A percentile compares a stretch with the other conserved stretches of the same genome.
Conservation (phyloP, 1,140 invertebrate genomes). For the Diprion similis region DNA sequence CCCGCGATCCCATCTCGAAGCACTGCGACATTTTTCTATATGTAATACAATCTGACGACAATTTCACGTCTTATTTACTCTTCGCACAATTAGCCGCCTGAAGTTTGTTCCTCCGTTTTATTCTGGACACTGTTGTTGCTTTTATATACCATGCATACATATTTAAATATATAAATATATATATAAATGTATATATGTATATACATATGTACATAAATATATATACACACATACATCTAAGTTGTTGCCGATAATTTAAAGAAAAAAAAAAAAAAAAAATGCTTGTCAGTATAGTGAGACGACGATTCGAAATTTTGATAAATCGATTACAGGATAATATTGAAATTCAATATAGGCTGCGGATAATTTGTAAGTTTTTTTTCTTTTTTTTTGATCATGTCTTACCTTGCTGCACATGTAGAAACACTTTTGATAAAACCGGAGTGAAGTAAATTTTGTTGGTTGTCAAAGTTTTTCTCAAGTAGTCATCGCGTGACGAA, state of each 20-base stretch:
- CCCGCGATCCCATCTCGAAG: conserved; percentile 40
- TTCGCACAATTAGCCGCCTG: conserved; percentile 12
- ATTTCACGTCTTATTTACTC: conserved; percentile 12
- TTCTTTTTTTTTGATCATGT: background rate
- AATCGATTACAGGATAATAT: background rate
- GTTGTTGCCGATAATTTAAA: background rate
- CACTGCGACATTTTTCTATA: conserved; percentile 18
- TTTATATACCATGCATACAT: conserved; percentile 31
- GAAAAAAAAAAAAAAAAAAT: background rate
- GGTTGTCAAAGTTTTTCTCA: background rate
- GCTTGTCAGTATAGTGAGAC: background rate
- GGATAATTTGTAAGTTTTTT: background rate
- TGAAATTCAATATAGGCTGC: background rate
- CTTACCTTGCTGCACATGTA: background rate
- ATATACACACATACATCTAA: too few relatives aligned
- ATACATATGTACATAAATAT: too few relatives aligned
- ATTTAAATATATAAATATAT: background rate
- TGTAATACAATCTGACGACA: conserved; percentile 12
- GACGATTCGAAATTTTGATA: background rate
- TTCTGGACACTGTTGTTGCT: conserved; percentile 29
- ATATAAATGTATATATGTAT: too few relatives aligned
- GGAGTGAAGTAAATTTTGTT: background rate
- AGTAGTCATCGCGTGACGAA: too few relatives aligned
- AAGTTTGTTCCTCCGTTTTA: conserved; percentile 25
- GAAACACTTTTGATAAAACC: background rate